Evolutionary conservation across 1,140 invertebrate genomes (phyloP), one percentile per base, ranked within the genome.

Genomic region (Nebria ingens): DNA sequence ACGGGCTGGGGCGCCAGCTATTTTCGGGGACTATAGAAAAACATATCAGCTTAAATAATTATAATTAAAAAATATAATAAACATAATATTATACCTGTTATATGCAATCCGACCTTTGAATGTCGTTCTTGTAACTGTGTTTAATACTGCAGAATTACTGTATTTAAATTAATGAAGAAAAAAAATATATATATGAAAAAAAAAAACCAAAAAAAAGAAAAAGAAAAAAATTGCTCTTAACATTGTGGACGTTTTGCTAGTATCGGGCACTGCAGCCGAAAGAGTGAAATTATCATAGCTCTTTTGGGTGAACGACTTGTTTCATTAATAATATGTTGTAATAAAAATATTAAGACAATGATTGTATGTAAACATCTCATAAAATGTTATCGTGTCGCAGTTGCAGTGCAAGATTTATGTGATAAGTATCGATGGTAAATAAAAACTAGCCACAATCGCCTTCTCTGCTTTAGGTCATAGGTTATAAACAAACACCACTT

Each of bases 401-500:
- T 25, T 50, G 40, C 38, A 59, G 55, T 51, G 21, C 58, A 59
- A 51, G 50, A 57, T 64, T 62, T 62, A 66, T 69, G 68, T 70
- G 68, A 70, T 69, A 70, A 62, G 63, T 69, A 68, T 70, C 66
- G 68, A 68, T 65, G 67, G 66, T 67, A 65, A 56, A 59, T 66
- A 63, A 65, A 62, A 69, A 68, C 68, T 71, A 69, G 68, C 69
- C 69, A 69, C 67, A 69, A 66, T 68, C 68, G 69, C 69, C 69
- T 71, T 71, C 69, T 71, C 68, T 71, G 69, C 69, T 69, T 71
- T 71, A 71, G 68, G 62, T 67, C 60, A 69, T 68, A 69, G 67
- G 66, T 61, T 60, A 55, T 63, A 65, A 63, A 67, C 61, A 71
- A 70, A 69, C 66, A 72, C 68, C 69, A 69, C 66, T 72, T 67